These are phyloP conservation scores for Rostratula benghalensis DNA, from an alignment of 2,113 vertebrate species.

Conservation along the genomic window DNA sequence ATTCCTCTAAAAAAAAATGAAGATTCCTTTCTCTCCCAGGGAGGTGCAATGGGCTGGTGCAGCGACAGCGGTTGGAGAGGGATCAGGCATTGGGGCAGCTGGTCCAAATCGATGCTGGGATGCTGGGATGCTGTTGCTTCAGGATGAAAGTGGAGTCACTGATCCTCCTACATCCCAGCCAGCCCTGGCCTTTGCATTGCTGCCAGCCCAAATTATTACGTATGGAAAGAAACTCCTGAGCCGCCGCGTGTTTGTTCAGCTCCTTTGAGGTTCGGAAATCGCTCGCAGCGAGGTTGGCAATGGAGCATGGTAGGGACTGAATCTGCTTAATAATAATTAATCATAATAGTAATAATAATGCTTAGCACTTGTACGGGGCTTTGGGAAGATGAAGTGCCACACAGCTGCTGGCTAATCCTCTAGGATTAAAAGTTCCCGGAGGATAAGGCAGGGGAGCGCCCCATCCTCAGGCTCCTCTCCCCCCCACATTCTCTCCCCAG, in stretches of 20 bases:
- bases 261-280: background rate
- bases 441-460: background rate
- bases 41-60: background rate
- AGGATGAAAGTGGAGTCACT: accelerated
- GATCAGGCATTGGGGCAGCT: background rate
- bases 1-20: accelerated
- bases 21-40: accelerated
- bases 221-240: background rate
- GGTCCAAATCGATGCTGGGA: background rate
- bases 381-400: background rate
- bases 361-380: background rate
- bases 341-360: background rate
- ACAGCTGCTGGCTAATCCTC: slow-evolving; percentile 2
- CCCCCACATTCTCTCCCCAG: accelerated
- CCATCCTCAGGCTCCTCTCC: background rate
- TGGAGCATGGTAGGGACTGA: background rate
- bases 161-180: background rate
- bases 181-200: accelerated
- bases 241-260: accelerated
- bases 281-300: background rate
- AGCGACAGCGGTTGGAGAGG: accelerated
- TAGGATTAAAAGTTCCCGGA: background rate
- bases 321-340: slow-evolving; percentile 58
- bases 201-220: background rate
- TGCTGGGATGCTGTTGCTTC: accelerated